Conservation (phyloP, 2,797 vertebrate genomes). For the Tenualosa ilisha region DNA sequence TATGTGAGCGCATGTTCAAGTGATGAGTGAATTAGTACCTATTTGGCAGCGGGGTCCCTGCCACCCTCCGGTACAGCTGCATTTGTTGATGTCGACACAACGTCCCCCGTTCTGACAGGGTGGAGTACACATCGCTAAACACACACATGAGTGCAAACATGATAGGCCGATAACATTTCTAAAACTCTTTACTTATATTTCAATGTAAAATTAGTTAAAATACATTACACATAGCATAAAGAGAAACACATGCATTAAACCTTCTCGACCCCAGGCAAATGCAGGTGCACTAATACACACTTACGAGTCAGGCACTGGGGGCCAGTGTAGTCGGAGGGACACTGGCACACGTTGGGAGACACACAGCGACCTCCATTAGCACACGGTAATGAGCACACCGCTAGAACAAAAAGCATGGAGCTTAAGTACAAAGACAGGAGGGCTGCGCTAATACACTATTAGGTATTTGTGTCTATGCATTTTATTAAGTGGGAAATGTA, state of each 20-base stretch:
- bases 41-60: constrained; percentile 81
- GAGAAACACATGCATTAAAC: not conserved
- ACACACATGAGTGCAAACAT: not conserved
- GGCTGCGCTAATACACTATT: not conserved
- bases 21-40: constrained; percentile 61
- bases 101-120: constrained; percentile 76
- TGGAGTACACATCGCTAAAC: constrained; percentile 76
- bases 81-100: constrained; percentile 82
- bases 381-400: constrained; percentile 78
- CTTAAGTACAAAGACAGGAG: not conserved
- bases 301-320: constrained; percentile 78
- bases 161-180: too few relatives aligned
- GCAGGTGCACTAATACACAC: constrained; percentile 48
- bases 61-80: constrained; percentile 75
- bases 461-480: not conserved
- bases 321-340: constrained; percentile 78
- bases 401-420: constrained; percentile 54
- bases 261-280: not conserved
- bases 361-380: constrained; percentile 78
- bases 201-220: too few relatives aligned
- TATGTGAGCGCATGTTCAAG: not conserved
- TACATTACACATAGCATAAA: not conserved
- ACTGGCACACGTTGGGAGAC: constrained; percentile 76
- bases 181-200: too few relatives aligned
- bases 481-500: not conserved